phyloP scores from a whole-genome alignment of 2,888 invertebrate species.

The Leptogaster cylindrica region DNA sequence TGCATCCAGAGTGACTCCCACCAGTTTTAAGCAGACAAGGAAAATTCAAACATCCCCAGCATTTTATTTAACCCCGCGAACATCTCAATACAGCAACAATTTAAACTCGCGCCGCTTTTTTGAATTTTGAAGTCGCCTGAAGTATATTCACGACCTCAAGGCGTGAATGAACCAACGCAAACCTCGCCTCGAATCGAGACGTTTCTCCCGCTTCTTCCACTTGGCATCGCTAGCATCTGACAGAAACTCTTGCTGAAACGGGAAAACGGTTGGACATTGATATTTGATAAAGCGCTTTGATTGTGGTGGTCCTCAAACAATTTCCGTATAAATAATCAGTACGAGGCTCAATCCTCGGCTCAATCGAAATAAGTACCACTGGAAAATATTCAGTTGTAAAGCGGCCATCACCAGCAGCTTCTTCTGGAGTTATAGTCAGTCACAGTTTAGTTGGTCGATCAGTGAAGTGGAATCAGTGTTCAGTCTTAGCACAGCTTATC shows the following conservation, averaged over 20 bases:
- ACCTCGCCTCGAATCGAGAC: too few relatives aligned
- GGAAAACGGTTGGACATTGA: not conserved
- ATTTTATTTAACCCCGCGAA: too few relatives aligned
- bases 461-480: not conserved
- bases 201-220: not conserved
- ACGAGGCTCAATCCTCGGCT: not conserved
- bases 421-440: not conserved
- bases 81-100: too few relatives aligned
- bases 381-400: constrained; percentile 31
- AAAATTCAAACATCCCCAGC: too few relatives aligned
- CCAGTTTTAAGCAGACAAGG: too few relatives aligned
- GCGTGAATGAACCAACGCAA: constrained; percentile 13
- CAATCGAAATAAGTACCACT: constrained; percentile 2
- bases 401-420: not conserved
- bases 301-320: not conserved
- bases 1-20: too few relatives aligned
- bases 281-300: constrained; percentile 15
- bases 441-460: constrained; percentile 16
- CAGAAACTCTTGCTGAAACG: too few relatives aligned
- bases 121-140: too few relatives aligned
- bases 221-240: not conserved
- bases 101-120: too few relatives aligned
- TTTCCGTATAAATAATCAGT: constrained; percentile 37
- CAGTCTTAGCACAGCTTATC: not conserved
- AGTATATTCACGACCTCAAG: constrained; percentile 5